phyloP scores from a whole-genome alignment of 2,797 vertebrate genomes.

The Hippocampus kuda region DNA sequence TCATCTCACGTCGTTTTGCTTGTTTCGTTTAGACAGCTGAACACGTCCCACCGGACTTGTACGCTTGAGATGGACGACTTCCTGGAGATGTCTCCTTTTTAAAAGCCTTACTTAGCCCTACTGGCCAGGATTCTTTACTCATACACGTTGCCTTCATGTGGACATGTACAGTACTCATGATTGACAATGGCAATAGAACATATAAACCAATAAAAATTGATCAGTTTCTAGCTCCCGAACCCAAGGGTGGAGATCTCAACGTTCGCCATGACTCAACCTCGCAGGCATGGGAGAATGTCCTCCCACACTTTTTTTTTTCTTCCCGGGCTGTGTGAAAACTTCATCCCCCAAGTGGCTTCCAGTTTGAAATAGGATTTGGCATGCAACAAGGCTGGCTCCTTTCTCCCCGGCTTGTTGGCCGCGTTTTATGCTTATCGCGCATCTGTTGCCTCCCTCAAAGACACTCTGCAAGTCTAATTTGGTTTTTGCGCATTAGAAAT shows the following conservation, averaged over 20 bases:
- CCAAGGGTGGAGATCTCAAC: constrained; percentile 6
- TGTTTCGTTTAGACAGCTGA: constrained; percentile 54
- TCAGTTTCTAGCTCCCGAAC: background rate
- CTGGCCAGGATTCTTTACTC: background rate
- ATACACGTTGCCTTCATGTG: background rate
- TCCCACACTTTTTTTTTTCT: constrained; percentile 38
- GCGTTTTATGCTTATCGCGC: constrained; percentile 17
- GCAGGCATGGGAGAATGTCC: constrained; percentile 28
- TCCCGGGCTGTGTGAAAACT: constrained; percentile 59
- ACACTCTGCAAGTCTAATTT: background rate
- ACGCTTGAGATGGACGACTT: constrained; percentile 42
- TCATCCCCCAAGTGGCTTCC: constrained; percentile 43
- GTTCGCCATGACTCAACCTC: constrained; percentile 40
- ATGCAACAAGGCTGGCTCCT: constrained; percentile 14
- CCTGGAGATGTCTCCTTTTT: constrained; percentile 35
- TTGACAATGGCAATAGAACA: background rate
- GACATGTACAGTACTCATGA: background rate
- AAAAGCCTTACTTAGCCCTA: constrained; percentile 12
- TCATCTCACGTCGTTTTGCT: constrained; percentile 25
- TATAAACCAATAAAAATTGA: background rate
- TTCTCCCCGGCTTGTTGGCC: constrained; percentile 25
- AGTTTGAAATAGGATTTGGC: constrained; percentile 48
- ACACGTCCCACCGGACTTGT: constrained; percentile 35
- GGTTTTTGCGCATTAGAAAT: background rate
- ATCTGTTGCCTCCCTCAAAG: constrained; percentile 18